These are phyloP conservation scores for Lagopus leucura DNA, from an alignment of 2,113 vertebrate genomes.

Conservation along the genomic window DNA sequence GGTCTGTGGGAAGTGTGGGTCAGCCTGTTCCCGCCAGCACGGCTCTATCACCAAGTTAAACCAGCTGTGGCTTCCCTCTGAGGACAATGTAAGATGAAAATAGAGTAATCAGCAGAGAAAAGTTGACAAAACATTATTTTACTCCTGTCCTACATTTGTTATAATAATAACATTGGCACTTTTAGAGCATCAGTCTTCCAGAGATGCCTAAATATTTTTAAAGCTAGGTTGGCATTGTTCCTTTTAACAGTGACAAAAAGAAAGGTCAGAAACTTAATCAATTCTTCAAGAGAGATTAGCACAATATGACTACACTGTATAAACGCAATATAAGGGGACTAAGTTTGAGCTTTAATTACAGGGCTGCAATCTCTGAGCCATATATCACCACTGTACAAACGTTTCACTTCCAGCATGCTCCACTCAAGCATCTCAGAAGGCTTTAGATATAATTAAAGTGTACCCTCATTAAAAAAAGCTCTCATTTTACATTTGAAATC, in stretches of 20 bases:
- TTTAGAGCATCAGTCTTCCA: not conserved
- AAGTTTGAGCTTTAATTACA: not conserved
- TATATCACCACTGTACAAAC: not conserved
- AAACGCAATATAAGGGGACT: not conserved
- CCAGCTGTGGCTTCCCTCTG: not conserved
- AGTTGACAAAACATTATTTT: not conserved
- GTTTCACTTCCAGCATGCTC: not conserved
- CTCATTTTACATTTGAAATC: not conserved
- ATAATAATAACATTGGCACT: not conserved
- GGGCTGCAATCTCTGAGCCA: not conserved
- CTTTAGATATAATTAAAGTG: not conserved
- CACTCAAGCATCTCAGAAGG: not conserved
- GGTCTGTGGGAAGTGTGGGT: not conserved
- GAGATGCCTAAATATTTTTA: not conserved
- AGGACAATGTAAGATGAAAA: not conserved
- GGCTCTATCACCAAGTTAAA: not conserved
- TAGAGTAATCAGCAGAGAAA: rapidly evolving
- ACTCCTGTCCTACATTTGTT: not conserved
- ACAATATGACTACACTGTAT: not conserved
- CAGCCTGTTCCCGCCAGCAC: not conserved
- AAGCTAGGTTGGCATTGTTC: not conserved
- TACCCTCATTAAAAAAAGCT: not conserved
- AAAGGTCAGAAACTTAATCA: not conserved
- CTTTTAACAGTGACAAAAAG: not conserved
- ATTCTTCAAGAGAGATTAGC: not conserved